These are phyloP conservation scores for Miichthys miiuy DNA, from an alignment of 2,797 vertebrate genomes.

Conservation along the genomic window DNA sequence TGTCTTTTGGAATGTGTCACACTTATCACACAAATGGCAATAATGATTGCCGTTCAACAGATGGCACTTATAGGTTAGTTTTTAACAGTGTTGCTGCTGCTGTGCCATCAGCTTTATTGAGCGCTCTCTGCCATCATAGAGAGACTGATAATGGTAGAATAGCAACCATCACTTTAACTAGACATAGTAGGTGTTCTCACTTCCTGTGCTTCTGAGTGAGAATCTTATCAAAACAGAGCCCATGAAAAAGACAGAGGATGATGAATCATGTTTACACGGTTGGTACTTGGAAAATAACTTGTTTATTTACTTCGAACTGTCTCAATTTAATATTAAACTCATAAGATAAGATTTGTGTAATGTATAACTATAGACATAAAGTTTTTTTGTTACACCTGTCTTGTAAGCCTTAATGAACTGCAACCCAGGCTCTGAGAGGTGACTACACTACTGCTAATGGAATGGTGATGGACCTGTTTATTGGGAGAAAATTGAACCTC, in stretches of 20 bases:
- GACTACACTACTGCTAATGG: constrained; percentile 56
- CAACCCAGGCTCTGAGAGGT: constrained; percentile 44
- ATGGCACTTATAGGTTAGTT: not conserved
- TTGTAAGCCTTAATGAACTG: constrained; percentile 46
- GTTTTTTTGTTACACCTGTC: constrained; percentile 20
- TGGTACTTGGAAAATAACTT: not conserved
- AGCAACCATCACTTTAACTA: not conserved
- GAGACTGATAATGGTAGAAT: not conserved
- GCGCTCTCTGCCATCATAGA: not conserved
- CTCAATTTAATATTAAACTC: not conserved
- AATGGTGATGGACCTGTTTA: constrained; percentile 68
- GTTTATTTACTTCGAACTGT: not conserved
- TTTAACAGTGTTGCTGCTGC: not conserved
- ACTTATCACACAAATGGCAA: constrained; percentile 3
- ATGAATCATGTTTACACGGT: not conserved
- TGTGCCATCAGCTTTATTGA: not conserved
- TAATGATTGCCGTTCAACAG: not conserved
- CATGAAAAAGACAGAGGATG: not conserved
- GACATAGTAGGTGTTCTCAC: not conserved
- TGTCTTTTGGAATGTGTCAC: not conserved
- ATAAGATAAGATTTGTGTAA: not conserved
- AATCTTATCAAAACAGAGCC: constrained; percentile 3
- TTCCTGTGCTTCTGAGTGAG: not conserved
- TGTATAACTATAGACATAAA: not conserved
- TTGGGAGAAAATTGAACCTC: constrained; percentile 68